Evolutionary conservation across 92 coral and sea anemone species (phyloP), one percentile per base, ranked within the genome.

Genomic region (Epizoanthus stellaris): DNA sequence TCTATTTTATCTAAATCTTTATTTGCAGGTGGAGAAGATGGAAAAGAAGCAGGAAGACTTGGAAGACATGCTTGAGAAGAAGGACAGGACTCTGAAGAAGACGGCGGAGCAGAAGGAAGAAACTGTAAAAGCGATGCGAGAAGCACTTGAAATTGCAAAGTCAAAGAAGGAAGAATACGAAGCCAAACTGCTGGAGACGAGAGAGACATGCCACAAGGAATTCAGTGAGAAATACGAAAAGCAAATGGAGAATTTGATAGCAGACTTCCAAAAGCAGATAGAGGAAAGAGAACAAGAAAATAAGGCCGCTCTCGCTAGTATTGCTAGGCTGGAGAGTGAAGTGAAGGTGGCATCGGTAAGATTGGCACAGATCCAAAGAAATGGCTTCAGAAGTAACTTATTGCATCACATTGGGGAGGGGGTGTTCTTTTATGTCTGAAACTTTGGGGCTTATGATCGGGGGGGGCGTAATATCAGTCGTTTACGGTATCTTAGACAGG

Each of bases 71-170:
- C 36, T 74, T 43, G 89, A 89, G 47, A 53, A 80, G 61, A 89
- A 89, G 65, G 92, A 85, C 57, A 85, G 88, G 25, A 93, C 91
- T 53, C 82, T 96, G 19, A 87, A 91, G 42, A 89, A 95, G n/a
- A 90, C 80, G 15, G 75, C 82, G 3, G 90, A 86, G 58, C 90
- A 91, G 45, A 87, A 91, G 19, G 98, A 92, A 15, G 80, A 75
- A 20, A 93, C 90, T 10, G 75, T 91, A 84, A 88, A 90, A 67
- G 92, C 95, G 0, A 92, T 95, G 95, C 85, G 93, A 38, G 95
- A 95, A 58, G 95, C 98, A 7, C 67, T 93, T 21, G 93, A 89
- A 52, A 89, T 95, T 13, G 98, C 92, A 38, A 86, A 93, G 52
- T 86, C 94, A 15, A 90, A 95, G 67, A 88, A 88, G 66, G 63